Percentiles rank a stretch among this genome's conserved stretches.
These are phyloP conservation scores for Spinus olivaceus DNA, from an alignment of 2,797 vertebrate species.

Conservation along the genomic window DNA sequence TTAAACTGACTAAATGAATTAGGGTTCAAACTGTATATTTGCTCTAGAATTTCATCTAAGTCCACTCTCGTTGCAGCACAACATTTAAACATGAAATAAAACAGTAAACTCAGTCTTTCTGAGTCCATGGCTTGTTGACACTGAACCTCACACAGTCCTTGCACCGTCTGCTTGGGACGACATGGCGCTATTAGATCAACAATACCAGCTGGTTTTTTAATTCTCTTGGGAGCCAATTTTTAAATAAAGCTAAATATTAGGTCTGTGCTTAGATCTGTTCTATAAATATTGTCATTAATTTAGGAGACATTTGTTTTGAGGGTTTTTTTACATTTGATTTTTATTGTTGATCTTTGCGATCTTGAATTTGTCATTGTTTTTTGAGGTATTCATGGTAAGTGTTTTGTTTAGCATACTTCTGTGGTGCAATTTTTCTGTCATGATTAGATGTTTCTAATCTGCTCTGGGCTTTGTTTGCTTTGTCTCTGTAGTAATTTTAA, in stretches of 20 bases:
- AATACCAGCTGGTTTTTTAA: constrained; percentile 76
- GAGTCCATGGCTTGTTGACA: constrained; percentile 68
- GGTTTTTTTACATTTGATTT: constrained; percentile 53
- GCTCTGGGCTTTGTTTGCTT: neutral
- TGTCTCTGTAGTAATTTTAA: neutral
- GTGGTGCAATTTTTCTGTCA: constrained; percentile 19
- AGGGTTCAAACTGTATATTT: constrained; percentile 51
- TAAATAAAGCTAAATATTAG: constrained; percentile 82
- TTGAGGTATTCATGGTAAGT: constrained; percentile 32
- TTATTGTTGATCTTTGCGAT: constrained; percentile 56
- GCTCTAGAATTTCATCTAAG: constrained; percentile 57
- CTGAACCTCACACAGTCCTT: constrained; percentile 68
- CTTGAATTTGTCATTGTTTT: constrained; percentile 32
- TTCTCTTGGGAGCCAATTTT: constrained; percentile 78
- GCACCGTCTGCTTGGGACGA: constrained; percentile 42
- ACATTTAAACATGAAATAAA: constrained; percentile 68
- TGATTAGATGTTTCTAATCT: constrained; percentile 5
- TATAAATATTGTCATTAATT: constrained; percentile 76
- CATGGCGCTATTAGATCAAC: constrained; percentile 75
- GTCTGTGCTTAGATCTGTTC: constrained; percentile 76
- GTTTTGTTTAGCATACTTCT: constrained; percentile 40
- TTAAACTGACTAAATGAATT: neutral
- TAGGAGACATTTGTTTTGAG: constrained; percentile 59
- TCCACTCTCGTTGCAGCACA: constrained; percentile 54
- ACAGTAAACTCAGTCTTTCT: constrained; percentile 61